Conservation (phyloP, 2,113 vertebrate species). For the Gobius niger region DNA sequence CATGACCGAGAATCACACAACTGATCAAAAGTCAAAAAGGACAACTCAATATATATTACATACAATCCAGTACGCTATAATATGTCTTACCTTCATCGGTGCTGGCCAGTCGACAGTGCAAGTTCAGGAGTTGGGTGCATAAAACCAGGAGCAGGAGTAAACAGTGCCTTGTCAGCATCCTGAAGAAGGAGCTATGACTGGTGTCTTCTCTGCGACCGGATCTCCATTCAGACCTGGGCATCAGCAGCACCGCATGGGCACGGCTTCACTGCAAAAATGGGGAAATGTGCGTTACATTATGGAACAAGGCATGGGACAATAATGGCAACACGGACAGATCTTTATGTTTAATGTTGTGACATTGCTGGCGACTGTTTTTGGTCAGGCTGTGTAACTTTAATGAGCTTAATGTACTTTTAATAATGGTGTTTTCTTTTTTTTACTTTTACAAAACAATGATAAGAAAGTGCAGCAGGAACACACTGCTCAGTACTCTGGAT, state of each 20-base stretch:
- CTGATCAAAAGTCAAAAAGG: too few relatives aligned
- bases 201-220: constrained; percentile 51
- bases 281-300: background rate
- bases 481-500: constrained; percentile 9
- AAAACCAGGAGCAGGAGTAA: constrained; percentile 71
- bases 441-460: constrained; percentile 50
- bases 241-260: constrained; percentile 63
- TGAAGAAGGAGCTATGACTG: constrained; percentile 70
- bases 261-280: constrained; percentile 20
- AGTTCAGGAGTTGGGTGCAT: constrained; percentile 60
- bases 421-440: too few relatives aligned
- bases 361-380: too few relatives aligned
- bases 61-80: background rate
- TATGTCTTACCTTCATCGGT: constrained; percentile 72
- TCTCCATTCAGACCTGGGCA: constrained; percentile 76
- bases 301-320: too few relatives aligned
- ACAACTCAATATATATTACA: background rate
- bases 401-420: background rate
- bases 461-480: constrained; percentile 29
- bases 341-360: too few relatives aligned
- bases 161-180: constrained; percentile 72
- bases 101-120: constrained; percentile 62
- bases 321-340: too few relatives aligned
- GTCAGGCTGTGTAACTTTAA: background rate
- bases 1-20: too few relatives aligned